Evolutionary conservation across 2,888 invertebrate species (phyloP), one percentile per base, ranked within the genome.

Genomic region (Diaphora mendica): DNA sequence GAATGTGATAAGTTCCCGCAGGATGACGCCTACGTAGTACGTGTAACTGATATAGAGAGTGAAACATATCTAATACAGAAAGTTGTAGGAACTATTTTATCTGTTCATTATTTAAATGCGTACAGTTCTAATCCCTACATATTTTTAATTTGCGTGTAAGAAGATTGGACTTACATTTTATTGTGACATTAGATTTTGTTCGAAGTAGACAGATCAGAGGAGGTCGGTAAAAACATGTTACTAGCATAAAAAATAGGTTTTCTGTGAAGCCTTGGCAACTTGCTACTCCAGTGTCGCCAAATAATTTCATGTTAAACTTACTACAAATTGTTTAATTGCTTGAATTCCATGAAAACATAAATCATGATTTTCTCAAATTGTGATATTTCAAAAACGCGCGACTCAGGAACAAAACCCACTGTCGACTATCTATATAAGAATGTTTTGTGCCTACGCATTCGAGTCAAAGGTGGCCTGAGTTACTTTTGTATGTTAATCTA

Each of bases 401-500:
- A 73, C 74, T 75, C 77, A 78, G 82, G 80, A 83, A 85, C 79
- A 71, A 72, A 62, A 78, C 72, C 72, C 72, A 70, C 65, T 72
- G 70, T 69, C 71, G 75, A 78, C 80, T 78, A 83, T 85, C 82
- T 79, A 79, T 79, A 80, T 85, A 88, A 89, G 92, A 92, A 93
- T 93, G 91, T 88, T 89, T 90, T 88, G 91, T 91, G 90, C 94
- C 94, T 94, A 94, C 95, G 93, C 93, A 86, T 84, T 83, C 84
- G 82, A 92, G 91, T 91, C 91, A 90, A 91, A 91, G 85, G 85
- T 85, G 85, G 82, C 73, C 76, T 2, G 73, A 42, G 92, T 93
- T 94, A 95, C 94, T 94, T 95, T 95, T 95, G 95, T 95, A 95
- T 95, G 95, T 93, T 94, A 95, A 95, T 94, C 89, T 80, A 89